phyloP scores from a whole-genome alignment of 1,140 invertebrate genomes.

The Drosophila lini region DNA sequence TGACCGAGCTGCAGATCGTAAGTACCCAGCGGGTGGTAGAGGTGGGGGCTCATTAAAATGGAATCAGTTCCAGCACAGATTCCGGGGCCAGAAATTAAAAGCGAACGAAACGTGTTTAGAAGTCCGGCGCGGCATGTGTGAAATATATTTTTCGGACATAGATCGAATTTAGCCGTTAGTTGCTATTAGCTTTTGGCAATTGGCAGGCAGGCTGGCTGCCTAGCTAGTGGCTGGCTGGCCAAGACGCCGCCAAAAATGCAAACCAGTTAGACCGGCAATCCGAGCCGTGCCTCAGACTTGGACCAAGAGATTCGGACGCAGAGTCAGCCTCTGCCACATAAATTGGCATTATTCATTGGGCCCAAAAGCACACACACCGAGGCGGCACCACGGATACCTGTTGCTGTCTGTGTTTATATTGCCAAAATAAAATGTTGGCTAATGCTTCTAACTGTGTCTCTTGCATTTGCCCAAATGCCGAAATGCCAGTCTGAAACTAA shows the following conservation, averaged over 20 bases:
- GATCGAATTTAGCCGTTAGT: slow-evolving; percentile 44
- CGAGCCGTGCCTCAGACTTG: slow-evolving; percentile 30
- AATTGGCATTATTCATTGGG: slow-evolving; percentile 66
- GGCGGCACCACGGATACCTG: slow-evolving; percentile 17
- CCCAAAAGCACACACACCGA: slow-evolving; percentile 55
- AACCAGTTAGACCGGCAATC: slow-evolving; percentile 77
- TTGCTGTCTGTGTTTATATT: slow-evolving; percentile 38
- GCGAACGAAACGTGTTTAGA: slow-evolving; percentile 70
- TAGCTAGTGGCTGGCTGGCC: slow-evolving; percentile 12
- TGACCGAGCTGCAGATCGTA: slow-evolving; percentile 96
- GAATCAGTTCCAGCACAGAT: slow-evolving; percentile 65
- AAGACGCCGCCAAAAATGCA: slow-evolving; percentile 47
- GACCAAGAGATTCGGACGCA: slow-evolving; percentile 23
- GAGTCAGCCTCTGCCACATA: slow-evolving; percentile 54
- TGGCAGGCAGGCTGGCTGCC: slow-evolving; percentile 7
- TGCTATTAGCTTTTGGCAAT: slow-evolving; percentile 36
- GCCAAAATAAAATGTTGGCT: slow-evolving; percentile 55
- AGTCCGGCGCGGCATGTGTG: slow-evolving; percentile 50
- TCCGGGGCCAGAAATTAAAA: slow-evolving; percentile 16
- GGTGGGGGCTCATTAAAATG: slow-evolving; percentile 39
- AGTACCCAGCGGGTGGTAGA: slow-evolving; percentile 80
- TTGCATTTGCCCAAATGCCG: slow-evolving; percentile 62
- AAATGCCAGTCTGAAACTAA: slow-evolving; percentile 53
- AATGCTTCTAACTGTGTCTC: slow-evolving; percentile 76
- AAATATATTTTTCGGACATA: slow-evolving; percentile 65